Conservation (phyloP, 2,113 vertebrate genomes). For the Maylandia zebra region DNA sequence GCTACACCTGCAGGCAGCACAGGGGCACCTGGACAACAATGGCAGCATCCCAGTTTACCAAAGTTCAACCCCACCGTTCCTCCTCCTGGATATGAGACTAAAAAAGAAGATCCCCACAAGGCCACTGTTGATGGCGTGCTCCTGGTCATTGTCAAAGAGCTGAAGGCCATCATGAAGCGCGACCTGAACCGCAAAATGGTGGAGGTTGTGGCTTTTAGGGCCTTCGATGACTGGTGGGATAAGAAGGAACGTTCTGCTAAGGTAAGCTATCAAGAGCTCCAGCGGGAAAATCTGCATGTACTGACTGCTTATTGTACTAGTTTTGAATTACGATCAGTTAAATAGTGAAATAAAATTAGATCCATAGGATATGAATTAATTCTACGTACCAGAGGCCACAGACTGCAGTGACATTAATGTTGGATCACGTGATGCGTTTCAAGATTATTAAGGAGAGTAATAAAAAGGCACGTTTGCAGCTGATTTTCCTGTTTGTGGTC, state of each 20-base stretch:
- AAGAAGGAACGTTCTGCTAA: constrained; percentile 94
- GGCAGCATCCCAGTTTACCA: constrained; percentile 79
- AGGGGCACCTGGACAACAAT: constrained; percentile 77
- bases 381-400: background rate
- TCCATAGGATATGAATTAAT: background rate
- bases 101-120: constrained; percentile 97
- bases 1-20: constrained; percentile 34
- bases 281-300: background rate
- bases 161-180: constrained; percentile 98
- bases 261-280: constrained; percentile 61
- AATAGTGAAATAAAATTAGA: background rate
- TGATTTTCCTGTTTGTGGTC: constrained; percentile 1
- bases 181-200: constrained; percentile 99
- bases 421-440: background rate
- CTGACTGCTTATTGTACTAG: background rate
- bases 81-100: constrained; percentile 85
- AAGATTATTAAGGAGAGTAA: background rate
- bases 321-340: background rate
- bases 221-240: constrained; percentile 98
- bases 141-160: constrained; percentile 92
- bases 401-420: background rate
- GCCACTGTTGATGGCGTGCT: constrained; percentile 94
- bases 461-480: background rate
- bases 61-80: constrained; percentile 94
- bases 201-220: constrained; percentile 95